These are phyloP conservation scores for Drosophila buzzatii DNA, from an alignment of 2,888 invertebrate species.

Conservation along the genomic window DNA sequence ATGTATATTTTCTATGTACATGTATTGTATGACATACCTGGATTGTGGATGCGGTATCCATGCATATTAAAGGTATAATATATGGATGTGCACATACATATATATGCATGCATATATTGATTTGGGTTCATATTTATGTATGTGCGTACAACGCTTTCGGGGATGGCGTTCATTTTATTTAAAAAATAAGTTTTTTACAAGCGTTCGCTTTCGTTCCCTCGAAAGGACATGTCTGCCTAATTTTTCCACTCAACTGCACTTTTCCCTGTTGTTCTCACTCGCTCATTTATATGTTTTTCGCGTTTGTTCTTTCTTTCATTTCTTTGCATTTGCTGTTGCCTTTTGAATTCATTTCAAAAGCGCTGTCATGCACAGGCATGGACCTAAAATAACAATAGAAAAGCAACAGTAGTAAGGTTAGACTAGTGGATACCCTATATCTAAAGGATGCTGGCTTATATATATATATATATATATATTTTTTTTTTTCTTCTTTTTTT, in stretches of 20 bases:
- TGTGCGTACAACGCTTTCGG: slow-evolving; percentile 26
- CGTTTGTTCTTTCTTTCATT: slow-evolving; percentile 53
- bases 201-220: slow-evolving; percentile 46
- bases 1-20: neutral
- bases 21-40: neutral
- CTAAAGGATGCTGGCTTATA: neutral
- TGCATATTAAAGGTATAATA: neutral
- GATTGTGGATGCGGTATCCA: neutral
- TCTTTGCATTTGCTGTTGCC: slow-evolving; percentile 36
- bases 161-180: slow-evolving; percentile 59
- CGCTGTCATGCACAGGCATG: slow-evolving; percentile 72
- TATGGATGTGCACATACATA: neutral
- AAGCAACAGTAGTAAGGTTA: neutral
- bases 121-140: neutral
- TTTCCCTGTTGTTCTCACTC: slow-evolving; percentile 67
- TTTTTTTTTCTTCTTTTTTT: no score
- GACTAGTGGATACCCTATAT: neutral
- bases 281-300: slow-evolving; percentile 65
- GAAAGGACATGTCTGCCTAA: slow-evolving; percentile 76
- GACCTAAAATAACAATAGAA: slow-evolving; percentile 87
- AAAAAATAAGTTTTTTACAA: slow-evolving; percentile 53
- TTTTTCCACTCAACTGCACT: slow-evolving; percentile 80
- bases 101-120: neutral
- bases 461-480: no score
- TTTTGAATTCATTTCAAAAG: slow-evolving; percentile 69